Percentiles rank a stretch among this genome's conserved stretches.
These are phyloP conservation scores for Isichthys henryi DNA, from an alignment of 2,113 vertebrate genomes.

Conservation along the genomic window DNA sequence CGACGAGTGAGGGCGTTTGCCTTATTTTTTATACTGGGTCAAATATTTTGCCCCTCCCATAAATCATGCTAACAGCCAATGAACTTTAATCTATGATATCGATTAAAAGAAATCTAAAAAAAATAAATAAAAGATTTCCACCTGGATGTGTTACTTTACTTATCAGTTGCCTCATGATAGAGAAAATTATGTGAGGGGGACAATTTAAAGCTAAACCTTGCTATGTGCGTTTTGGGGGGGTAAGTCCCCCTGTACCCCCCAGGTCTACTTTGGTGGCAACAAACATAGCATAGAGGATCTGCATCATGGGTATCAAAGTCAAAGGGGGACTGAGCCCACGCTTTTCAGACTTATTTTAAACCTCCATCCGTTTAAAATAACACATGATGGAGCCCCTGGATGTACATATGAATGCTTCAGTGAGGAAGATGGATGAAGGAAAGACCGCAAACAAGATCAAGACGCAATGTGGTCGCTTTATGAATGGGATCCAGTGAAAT, in stretches of 20 bases:
- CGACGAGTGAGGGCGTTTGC: background rate
- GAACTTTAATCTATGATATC: background rate
- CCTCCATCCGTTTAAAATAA: background rate
- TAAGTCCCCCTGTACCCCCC: slow-evolving; percentile 5
- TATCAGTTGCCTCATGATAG: background rate
- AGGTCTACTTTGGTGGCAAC: background rate
- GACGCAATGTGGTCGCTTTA: background rate
- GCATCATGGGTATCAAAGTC: background rate
- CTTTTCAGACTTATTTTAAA: background rate
- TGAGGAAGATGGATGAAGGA: background rate
- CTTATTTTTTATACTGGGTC: background rate
- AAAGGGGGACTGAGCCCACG: background rate
- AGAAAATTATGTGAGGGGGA: background rate
- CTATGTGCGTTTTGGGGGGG: background rate
- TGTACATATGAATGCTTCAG: too few relatives aligned
- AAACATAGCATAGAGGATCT: background rate
- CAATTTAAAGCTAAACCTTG: background rate
- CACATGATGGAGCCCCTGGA: background rate
- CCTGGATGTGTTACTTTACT: background rate
- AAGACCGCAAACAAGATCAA: background rate
- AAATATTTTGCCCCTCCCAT: background rate
- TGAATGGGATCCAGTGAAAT: background rate
- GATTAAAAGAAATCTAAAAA: background rate
- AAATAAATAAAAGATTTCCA: background rate
- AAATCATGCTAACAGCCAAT: background rate